Evolutionary conservation across 2,888 invertebrate species (phyloP).

Genomic region (Drosophila nr. medialis): DNA sequence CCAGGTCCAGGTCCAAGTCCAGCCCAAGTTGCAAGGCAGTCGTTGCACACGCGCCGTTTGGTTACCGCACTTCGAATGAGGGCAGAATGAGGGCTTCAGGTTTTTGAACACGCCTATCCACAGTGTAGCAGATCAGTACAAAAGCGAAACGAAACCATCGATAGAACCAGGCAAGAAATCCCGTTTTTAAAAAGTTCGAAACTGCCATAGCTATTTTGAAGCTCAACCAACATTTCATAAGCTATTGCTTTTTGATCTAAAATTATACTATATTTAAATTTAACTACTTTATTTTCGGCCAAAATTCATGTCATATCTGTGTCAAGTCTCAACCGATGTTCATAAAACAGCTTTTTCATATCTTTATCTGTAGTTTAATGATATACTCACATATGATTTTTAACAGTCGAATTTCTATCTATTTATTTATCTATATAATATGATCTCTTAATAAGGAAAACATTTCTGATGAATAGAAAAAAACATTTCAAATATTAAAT

Average conservation of each 20-base stretch:
- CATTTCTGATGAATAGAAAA: neutral
- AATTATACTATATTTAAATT: neutral
- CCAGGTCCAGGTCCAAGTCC: constrained; percentile 4
- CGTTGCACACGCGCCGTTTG: constrained; percentile 57
- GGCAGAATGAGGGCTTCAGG: constrained; percentile 36
- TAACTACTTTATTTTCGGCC: neutral
- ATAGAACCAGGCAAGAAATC: neutral
- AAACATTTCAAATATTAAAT: neutral
- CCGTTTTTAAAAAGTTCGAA: neutral
- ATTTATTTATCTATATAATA: neutral
- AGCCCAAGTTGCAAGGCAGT: constrained; percentile 20
- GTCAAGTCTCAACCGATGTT: too few relatives aligned
- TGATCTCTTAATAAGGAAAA: neutral
- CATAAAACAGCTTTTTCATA: neutral
- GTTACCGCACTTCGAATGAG: constrained; percentile 47
- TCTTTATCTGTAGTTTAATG: too few relatives aligned
- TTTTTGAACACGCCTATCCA: constrained; percentile 20
- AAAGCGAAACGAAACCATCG: rapidly evolving
- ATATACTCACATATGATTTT: too few relatives aligned
- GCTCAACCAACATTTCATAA: neutral
- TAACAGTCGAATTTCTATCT: neutral
- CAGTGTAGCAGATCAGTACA: constrained; percentile 34
- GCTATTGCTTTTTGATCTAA: neutral
- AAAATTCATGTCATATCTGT: neutral
- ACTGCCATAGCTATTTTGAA: neutral